A percentile compares a stretch with the other conserved stretches of the same genome.
Conservation (phyloP, 2,888 invertebrate species). For the Cabera pusaria region DNA sequence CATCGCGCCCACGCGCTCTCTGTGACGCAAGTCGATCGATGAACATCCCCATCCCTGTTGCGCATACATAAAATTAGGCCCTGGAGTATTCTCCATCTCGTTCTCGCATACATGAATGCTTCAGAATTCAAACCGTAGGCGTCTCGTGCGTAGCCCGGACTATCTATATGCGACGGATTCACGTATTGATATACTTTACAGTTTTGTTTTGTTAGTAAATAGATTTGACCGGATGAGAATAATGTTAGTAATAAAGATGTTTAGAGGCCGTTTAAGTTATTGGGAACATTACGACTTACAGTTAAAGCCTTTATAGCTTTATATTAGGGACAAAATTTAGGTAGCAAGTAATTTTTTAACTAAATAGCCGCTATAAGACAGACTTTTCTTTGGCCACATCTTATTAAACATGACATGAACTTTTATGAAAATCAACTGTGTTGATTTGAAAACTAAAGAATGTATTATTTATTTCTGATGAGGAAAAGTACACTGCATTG, state of each 20-base stretch:
- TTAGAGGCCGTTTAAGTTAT: slow-evolving; percentile 20
- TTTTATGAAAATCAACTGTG: too few relatives aligned
- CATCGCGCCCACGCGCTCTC: slow-evolving; percentile 77
- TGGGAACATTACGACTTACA: slow-evolving; percentile 11
- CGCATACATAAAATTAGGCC: slow-evolving; percentile 20
- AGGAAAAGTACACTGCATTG: too few relatives aligned
- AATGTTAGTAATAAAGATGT: slow-evolving; percentile 24
- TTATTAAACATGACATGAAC: too few relatives aligned
- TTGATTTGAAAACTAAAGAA: too few relatives aligned
- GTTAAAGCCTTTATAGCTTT: too few relatives aligned
- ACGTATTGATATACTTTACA: slow-evolving; percentile 54
- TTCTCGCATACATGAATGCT: slow-evolving; percentile 69
- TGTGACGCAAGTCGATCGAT: slow-evolving; percentile 82
- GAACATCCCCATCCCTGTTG: slow-evolving; percentile 47
- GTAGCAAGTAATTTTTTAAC: too few relatives aligned
- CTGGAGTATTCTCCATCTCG: slow-evolving; percentile 35
- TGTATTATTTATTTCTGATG: too few relatives aligned
- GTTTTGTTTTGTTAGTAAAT: slow-evolving; percentile 65
- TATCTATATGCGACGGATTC: slow-evolving; percentile 39
- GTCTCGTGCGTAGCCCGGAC: slow-evolving; percentile 66
- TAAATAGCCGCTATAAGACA: too few relatives aligned
- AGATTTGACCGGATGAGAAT: slow-evolving; percentile 37
- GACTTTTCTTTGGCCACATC: too few relatives aligned
- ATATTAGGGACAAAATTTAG: too few relatives aligned
- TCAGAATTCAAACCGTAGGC: slow-evolving; percentile 72